phyloP scores from a whole-genome alignment of 2,888 invertebrate genomes.

The Brachylomia viminalis region DNA sequence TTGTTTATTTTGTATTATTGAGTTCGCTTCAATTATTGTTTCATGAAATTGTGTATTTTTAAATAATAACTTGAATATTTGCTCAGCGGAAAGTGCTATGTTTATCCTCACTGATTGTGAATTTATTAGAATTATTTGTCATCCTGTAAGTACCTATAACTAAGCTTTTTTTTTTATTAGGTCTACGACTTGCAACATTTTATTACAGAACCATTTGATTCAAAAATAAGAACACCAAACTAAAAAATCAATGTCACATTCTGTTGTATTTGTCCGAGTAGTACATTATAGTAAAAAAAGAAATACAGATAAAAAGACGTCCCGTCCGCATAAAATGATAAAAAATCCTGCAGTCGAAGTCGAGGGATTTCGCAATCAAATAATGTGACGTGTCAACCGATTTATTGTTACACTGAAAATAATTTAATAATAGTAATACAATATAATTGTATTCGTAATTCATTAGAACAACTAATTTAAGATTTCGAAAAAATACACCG shows the following conservation, averaged over 20 bases:
- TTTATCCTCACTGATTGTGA: background rate
- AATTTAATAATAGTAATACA: constrained; percentile 72
- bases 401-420: constrained; percentile 78
- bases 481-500: constrained; percentile 59
- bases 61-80: background rate
- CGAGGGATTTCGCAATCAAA: constrained; percentile 68
- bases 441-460: constrained; percentile 60
- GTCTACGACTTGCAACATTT: background rate
- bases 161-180: background rate
- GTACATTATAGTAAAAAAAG: constrained; percentile 66
- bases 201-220: background rate
- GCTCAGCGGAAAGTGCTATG: too few relatives aligned
- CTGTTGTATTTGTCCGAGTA: constrained; percentile 67
- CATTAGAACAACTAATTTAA: constrained; percentile 52
- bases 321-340: constrained; percentile 59
- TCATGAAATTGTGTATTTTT: background rate
- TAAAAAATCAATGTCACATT: constrained; percentile 64
- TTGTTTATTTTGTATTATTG: background rate
- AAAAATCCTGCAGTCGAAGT: constrained; percentile 49
- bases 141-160: background rate
- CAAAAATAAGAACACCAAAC: constrained; percentile 46
- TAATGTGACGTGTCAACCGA: constrained; percentile 70
- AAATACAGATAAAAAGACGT: constrained; percentile 62
- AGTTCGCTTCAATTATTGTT: background rate
- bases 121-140: background rate